Percentiles rank a stretch among this genome's conserved stretches.
phyloP scores from a whole-genome alignment of 2,888 invertebrate genomes.

The Monochamus alternatus region DNA sequence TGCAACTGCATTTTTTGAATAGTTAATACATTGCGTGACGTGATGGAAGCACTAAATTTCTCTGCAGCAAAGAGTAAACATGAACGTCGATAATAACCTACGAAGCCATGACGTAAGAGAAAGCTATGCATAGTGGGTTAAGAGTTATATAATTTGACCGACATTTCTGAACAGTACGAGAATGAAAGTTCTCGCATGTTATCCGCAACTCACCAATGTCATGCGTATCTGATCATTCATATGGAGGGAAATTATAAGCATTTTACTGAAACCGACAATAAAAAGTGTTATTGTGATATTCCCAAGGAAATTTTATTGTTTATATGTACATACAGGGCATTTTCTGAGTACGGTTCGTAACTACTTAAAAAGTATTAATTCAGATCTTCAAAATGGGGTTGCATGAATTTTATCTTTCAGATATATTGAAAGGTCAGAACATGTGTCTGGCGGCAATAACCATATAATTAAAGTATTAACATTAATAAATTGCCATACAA shows the following conservation, averaged over 20 bases:
- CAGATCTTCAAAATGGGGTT: too few relatives aligned
- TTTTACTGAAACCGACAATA: too few relatives aligned
- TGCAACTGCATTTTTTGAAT: not conserved
- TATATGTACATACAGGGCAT: too few relatives aligned
- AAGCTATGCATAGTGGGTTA: constrained; percentile 23
- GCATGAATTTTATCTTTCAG: too few relatives aligned
- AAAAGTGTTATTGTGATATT: too few relatives aligned
- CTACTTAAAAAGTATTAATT: too few relatives aligned
- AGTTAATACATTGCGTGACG: not conserved
- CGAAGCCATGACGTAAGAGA: constrained; percentile 16
- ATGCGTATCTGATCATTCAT: not conserved
- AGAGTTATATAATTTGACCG: constrained; percentile 26
- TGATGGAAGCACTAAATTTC: constrained; percentile 11
- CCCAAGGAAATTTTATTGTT: too few relatives aligned
- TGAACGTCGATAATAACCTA: constrained; percentile 19
- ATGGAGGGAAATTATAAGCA: not conserved
- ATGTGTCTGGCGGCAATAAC: too few relatives aligned
- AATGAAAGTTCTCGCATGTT: constrained; percentile 21
- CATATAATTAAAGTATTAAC: too few relatives aligned
- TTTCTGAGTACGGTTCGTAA: too few relatives aligned
- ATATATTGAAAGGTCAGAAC: too few relatives aligned
- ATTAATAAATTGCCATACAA: too few relatives aligned
- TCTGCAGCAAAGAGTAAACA: constrained; percentile 15
- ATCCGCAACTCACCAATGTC: not conserved
- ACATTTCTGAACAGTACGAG: constrained; percentile 22